Evolutionary conservation across 2,888 invertebrate genomes (phyloP).

Genomic region (Unio pictorum): DNA sequence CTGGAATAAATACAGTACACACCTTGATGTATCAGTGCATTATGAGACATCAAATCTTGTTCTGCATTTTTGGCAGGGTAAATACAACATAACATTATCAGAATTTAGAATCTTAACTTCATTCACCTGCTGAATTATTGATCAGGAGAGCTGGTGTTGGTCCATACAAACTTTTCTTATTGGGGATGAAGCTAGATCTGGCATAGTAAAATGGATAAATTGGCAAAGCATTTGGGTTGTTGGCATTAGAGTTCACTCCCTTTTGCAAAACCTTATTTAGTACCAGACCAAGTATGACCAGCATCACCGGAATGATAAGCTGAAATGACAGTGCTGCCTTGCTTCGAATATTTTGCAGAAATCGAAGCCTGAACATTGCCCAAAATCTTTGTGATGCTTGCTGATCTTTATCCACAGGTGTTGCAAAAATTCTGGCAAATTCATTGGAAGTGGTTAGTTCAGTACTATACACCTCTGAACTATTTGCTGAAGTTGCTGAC

Average conservation of each 20-base stretch:
- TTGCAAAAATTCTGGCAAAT: no score
- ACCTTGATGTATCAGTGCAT: no score
- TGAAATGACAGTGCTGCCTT: conserved; percentile 39
- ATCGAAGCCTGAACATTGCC: conserved; percentile 49
- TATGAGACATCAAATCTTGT: no score
- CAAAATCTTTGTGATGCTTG: conserved; percentile 36
- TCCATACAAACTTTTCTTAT: conserved; percentile 14
- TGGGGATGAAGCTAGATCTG: conserved; percentile 4
- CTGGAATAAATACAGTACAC: no score
- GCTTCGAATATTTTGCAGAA: conserved; percentile 35
- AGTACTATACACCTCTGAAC: no score
- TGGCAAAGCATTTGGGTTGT: conserved; percentile 14
- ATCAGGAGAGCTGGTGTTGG: conserved; percentile 33
- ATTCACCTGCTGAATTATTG: conserved; percentile 46
- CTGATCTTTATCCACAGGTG: no score
- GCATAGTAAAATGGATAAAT: conserved; percentile 20
- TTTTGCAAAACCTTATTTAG: conserved; percentile 28
- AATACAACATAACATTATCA: no score
- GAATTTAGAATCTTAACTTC: no score
- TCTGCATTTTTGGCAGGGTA: no score
- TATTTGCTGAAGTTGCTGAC: no score
- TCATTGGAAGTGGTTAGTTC: no score
- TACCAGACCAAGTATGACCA: conserved; percentile 50
- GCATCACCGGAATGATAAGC: conserved; percentile 50
- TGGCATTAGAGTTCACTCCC: not conserved